Percentiles rank a stretch among this genome's conserved stretches.
Evolutionary conservation across 1,140 invertebrate genomes (phyloP).

Genomic region (Trichoplusia ni): DNA sequence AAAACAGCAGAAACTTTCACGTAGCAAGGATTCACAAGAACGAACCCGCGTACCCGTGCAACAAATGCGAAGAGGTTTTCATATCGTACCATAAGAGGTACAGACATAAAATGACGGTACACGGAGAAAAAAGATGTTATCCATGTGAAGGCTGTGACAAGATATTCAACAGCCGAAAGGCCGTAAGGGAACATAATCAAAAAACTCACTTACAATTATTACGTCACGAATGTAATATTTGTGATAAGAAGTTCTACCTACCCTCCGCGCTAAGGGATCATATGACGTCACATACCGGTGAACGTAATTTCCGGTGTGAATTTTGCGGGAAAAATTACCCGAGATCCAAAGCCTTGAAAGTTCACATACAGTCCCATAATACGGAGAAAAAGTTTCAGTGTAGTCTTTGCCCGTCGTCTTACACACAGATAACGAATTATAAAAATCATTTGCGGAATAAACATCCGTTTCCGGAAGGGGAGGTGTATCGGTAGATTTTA

Average conservation of each 20-base stretch:
- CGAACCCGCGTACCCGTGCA: slow-evolving; percentile 65
- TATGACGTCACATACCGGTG: slow-evolving; percentile 70
- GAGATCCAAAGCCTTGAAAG: slow-evolving; percentile 61
- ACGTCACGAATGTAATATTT: slow-evolving; percentile 64
- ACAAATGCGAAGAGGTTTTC: slow-evolving; percentile 69
- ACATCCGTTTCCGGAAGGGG: slow-evolving; percentile 39
- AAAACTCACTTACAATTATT: slow-evolving; percentile 65
- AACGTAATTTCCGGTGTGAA: slow-evolving; percentile 67
- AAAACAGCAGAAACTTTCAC: slow-evolving; percentile 62
- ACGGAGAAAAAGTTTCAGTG: slow-evolving; percentile 62
- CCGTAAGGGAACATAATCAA: slow-evolving; percentile 65
- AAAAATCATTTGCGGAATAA: slow-evolving; percentile 66
- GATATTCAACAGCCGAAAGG: slow-evolving; percentile 66
- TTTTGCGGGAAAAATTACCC: slow-evolving; percentile 73
- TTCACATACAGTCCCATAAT: slow-evolving; percentile 61
- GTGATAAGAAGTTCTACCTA: slow-evolving; percentile 69
- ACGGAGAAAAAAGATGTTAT: slow-evolving; percentile 65
- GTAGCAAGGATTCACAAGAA: slow-evolving; percentile 67
- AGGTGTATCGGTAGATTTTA: too few relatives aligned
- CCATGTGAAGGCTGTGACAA: slow-evolving; percentile 70
- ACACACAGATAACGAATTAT: slow-evolving; percentile 54
- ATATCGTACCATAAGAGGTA: slow-evolving; percentile 64
- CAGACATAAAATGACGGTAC: slow-evolving; percentile 65
- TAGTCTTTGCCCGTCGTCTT: slow-evolving; percentile 50
- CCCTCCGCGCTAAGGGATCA: slow-evolving; percentile 70